A percentile compares a stretch with the other conserved stretches of the same genome.
phyloP scores from a whole-genome alignment of 2,888 invertebrate species.

The Ceramica pisi region DNA sequence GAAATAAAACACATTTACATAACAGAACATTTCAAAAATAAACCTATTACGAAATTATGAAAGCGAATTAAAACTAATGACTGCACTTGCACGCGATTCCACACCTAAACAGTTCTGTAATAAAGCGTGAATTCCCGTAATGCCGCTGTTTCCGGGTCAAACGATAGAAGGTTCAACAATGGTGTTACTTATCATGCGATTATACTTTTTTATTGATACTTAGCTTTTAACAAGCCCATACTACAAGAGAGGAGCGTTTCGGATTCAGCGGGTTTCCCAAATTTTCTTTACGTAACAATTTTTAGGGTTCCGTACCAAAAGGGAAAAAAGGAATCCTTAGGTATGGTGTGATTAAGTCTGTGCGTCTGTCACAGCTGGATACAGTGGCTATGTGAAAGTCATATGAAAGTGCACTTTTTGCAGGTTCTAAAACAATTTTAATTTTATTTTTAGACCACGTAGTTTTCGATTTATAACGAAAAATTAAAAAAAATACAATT shows the following conservation, averaged over 20 bases:
- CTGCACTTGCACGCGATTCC: conserved; percentile 40
- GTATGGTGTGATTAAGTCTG: too few species aligned
- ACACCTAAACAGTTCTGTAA: conserved; percentile 1
- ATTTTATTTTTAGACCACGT: too few species aligned
- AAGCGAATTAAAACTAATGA: conserved; percentile 37
- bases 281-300: too few species aligned
- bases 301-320: too few species aligned
- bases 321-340: too few species aligned
- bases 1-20: background rate
- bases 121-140: conserved; percentile 38
- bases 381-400: too few species aligned
- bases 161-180: conserved; percentile 27
- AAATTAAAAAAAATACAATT: too few species aligned
- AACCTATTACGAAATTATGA: conserved; percentile 40
- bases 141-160: conserved; percentile 24
- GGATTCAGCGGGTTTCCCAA: too few species aligned
- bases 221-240: conserved; percentile 9
- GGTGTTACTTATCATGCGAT: conserved; percentile 46
- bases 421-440: too few species aligned
- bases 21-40: conserved; percentile 21
- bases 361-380: too few species aligned
- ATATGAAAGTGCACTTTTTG: too few species aligned
- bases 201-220: conserved; percentile 44
- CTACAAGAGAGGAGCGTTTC: conserved; percentile 35
- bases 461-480: too few species aligned